phyloP scores from a whole-genome alignment of 2,113 vertebrate species.

The Tautogolabrus adspersus region DNA sequence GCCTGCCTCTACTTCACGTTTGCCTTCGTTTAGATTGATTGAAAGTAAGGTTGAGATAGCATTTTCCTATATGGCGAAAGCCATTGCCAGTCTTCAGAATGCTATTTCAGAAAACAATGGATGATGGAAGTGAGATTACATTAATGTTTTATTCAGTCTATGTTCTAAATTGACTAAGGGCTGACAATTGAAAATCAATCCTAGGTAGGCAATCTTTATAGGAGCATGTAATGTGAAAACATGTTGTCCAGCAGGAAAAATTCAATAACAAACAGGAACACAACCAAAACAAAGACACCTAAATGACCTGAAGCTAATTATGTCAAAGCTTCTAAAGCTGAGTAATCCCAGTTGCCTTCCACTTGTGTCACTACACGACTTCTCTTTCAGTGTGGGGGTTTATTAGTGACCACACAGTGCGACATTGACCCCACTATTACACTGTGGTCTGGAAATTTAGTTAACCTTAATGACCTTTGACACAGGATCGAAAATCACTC shows the following conservation, averaged over 20 bases:
- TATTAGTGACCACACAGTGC: not conserved
- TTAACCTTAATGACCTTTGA: conserved; percentile 36
- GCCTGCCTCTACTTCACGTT: too few species aligned
- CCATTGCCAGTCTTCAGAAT: too few species aligned
- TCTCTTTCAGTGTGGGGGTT: not conserved
- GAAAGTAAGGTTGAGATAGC: too few species aligned
- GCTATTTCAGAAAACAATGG: too few species aligned
- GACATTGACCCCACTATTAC: not conserved
- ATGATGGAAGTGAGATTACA: too few species aligned
- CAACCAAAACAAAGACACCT: not conserved
- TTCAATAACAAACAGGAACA: not conserved
- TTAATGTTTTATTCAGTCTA: too few species aligned
- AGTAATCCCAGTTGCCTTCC: not conserved
- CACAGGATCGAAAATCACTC: not conserved
- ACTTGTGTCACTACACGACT: conserved; percentile 4
- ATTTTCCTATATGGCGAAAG: too few species aligned
- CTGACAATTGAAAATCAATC: too few species aligned
- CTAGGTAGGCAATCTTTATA: too few species aligned
- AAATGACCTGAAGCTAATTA: conserved; percentile 5
- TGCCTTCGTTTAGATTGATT: too few species aligned
- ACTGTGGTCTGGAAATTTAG: conserved; percentile 2
- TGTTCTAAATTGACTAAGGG: too few species aligned
- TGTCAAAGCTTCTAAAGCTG: not conserved
- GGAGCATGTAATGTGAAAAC: too few species aligned
- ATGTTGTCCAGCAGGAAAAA: not conserved